Percentiles rank a stretch among this genome's conserved stretches.
phyloP scores from a whole-genome alignment of 2,113 vertebrate genomes.

The Coryphaenoides rupestris region DNA sequence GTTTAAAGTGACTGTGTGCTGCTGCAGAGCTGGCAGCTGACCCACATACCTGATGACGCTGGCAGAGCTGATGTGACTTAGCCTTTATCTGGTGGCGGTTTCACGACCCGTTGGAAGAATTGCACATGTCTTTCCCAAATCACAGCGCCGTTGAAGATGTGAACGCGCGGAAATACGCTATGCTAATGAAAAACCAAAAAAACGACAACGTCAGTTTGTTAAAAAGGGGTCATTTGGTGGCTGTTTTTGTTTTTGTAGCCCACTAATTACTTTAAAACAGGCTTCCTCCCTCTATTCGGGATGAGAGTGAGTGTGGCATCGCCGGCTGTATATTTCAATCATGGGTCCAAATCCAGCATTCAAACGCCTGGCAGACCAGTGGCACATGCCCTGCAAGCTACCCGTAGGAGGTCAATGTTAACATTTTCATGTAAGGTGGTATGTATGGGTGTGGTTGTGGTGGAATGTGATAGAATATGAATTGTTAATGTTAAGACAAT shows the following conservation, averaged over 20 bases:
- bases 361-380: too few relatives aligned
- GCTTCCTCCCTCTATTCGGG: too few relatives aligned
- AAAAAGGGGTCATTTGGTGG: constrained; percentile 19
- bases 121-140: constrained; percentile 54
- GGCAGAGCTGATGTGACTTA: constrained; percentile 26
- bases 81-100: constrained; percentile 37
- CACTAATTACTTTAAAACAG: too few relatives aligned
- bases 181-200: background rate
- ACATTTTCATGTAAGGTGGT: too few relatives aligned
- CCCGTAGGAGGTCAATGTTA: too few relatives aligned
- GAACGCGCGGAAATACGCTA: constrained; percentile 1
- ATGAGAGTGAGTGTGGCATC: too few relatives aligned
- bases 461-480: too few relatives aligned
- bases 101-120: constrained; percentile 61
- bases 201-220: constrained; percentile 13
- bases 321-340: too few relatives aligned
- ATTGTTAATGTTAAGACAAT: too few relatives aligned
- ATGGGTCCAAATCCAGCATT: too few relatives aligned
- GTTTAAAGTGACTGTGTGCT: constrained; percentile 14
- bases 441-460: too few relatives aligned
- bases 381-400: too few relatives aligned
- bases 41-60: constrained; percentile 39
- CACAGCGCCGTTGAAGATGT: constrained; percentile 32
- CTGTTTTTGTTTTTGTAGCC: background rate
- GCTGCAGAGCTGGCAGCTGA: constrained; percentile 18